These are phyloP conservation scores for Diachrysia chrysitis DNA, from an alignment of 2,888 invertebrate genomes.

Conservation along the genomic window DNA sequence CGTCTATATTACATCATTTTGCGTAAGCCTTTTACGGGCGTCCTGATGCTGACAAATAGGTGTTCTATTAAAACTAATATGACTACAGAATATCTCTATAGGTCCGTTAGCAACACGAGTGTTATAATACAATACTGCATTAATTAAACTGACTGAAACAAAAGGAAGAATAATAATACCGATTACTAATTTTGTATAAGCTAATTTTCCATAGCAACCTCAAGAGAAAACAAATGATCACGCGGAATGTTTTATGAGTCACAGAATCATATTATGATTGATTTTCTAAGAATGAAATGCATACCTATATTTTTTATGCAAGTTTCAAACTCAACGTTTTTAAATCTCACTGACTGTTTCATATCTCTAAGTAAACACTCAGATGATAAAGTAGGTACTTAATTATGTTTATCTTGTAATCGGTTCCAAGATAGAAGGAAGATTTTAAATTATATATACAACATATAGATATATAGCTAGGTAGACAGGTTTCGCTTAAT, in stretches of 20 bases:
- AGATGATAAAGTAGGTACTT: slow-evolving; percentile 28
- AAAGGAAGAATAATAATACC: not conserved
- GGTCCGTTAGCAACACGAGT: not conserved
- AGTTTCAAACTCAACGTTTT: not conserved
- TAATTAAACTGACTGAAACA: slow-evolving; percentile 1
- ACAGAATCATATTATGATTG: slow-evolving; percentile 18
- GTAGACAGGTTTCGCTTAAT: slow-evolving; percentile 16
- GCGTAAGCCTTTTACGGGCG: too few species aligned
- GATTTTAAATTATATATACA: slow-evolving; percentile 9
- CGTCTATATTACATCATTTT: too few species aligned
- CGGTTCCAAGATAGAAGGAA: slow-evolving; percentile 27
- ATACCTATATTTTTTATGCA: slow-evolving; percentile 5
- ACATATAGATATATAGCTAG: slow-evolving; percentile 24
- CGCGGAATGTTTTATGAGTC: slow-evolving; percentile 44
- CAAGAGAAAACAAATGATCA: slow-evolving; percentile 21
- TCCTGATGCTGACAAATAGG: too few species aligned
- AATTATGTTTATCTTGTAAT: slow-evolving; percentile 48
- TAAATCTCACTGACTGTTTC: slow-evolving; percentile 17
- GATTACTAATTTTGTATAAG: not conserved
- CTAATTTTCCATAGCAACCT: slow-evolving; percentile 19
- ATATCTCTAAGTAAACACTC: slow-evolving; percentile 34
- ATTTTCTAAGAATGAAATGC: slow-evolving; percentile 30
- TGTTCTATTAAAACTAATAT: not conserved
- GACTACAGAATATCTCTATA: too few species aligned
- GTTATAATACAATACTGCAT: not conserved